Base-by-base conservation (phyloP, 2,888 invertebrate species). In the Drosophila nigritarsus region DNA sequence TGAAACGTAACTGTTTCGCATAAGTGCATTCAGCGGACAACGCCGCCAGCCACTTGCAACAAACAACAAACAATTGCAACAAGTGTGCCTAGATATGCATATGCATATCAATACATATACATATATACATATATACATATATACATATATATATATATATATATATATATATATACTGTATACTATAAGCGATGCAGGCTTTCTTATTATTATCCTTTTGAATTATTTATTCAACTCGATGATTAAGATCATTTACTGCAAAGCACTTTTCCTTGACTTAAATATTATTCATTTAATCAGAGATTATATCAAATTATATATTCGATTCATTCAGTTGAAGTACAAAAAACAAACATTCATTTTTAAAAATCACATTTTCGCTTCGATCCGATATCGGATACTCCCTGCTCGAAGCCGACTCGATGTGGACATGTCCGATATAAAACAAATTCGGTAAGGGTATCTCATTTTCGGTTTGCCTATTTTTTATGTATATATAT, bases 1-100 rank as follows among this genome's bases (percentile, higher is more conserved):
- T 91, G 91, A 92, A 91, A 87, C 83, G 83, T 89, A 84, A 89
- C 91, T 91, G 91, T 80, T 88, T 86, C 83, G 87, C 83, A 78
- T 83, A 80, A 81, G 65, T 87, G 83, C 90, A 82, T 87, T 67
- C 61, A 78, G 42, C 61, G 56, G 59, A 51, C 67, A 34, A 51
- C 75, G 53, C 48, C 45, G 53, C 48, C n/a, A 30, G 53, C 48
- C n/a, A 30, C 51, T 32, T 24, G 38, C 55, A 55, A 38, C 38
- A 55, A 11, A 38, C 15, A 18, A 54, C 51, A 48, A 54, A 9
- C 38, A 32, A 53, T 50, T 29, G 55, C 56, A 45, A 53, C 50
- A 70, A 45, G 55, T 53, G 51, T 51, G 32, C 15, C 20, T 45
- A 45, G 45, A 45, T 53, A 32, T 54, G 27, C 36, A 27, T 27